These are phyloP conservation scores for Hofmannophila pseudospretella DNA, from an alignment of 2,888 invertebrate genomes.

Conservation along the genomic window DNA sequence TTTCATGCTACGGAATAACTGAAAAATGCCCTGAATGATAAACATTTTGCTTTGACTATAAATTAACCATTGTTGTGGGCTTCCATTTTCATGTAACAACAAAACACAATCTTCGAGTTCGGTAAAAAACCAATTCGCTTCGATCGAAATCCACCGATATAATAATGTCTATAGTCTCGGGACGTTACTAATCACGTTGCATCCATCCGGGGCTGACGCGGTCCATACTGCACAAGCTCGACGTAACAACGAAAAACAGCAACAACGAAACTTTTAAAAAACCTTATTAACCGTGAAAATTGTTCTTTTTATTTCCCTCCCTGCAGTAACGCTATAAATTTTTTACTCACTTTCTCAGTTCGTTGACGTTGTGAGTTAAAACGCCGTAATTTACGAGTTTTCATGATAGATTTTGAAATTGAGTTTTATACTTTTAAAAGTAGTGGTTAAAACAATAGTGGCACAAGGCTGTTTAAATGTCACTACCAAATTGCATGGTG, in stretches of 20 bases:
- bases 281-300: slow-evolving; percentile 7
- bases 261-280: slow-evolving; percentile 6
- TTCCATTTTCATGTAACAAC: too few species aligned
- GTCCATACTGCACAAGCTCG: slow-evolving; percentile 13
- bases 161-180: neutral
- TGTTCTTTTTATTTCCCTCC: slow-evolving; percentile 4
- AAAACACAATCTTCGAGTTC: too few species aligned
- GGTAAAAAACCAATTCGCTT: too few species aligned
- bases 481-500: slow-evolving; percentile 49
- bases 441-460: slow-evolving; percentile 29
- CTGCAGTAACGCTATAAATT: slow-evolving; percentile 2
- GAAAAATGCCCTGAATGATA: too few species aligned
- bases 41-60: too few species aligned
- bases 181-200: slow-evolving; percentile 5
- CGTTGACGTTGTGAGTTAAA: neutral
- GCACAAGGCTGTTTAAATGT: slow-evolving; percentile 59
- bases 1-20: too few species aligned
- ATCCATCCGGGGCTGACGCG: slow-evolving; percentile 2
- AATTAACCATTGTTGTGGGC: too few species aligned
- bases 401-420: neutral
- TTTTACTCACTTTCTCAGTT: slow-evolving; percentile 5
- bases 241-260: slow-evolving; percentile 4
- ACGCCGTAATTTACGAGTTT: neutral
- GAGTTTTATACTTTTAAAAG: slow-evolving; percentile 8
- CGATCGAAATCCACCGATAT: too few species aligned